A percentile compares a stretch with the other conserved stretches of the same genome.
Conservation (phyloP, 2,797 vertebrate species). For the Neosilurus mollespiculum region DNA sequence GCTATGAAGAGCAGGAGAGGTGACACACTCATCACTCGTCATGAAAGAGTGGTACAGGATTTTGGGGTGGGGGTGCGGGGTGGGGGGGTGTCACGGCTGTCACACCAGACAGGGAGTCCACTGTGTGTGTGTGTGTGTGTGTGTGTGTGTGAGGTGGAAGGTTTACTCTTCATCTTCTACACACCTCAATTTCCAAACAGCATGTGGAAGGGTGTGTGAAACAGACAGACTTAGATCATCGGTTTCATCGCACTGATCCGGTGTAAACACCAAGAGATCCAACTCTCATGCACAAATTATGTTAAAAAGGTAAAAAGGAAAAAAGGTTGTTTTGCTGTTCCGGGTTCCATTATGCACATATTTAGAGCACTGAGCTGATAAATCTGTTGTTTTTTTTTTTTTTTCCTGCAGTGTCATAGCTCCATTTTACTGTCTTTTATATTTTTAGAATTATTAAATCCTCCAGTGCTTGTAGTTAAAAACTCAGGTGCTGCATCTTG, state of each 20-base stretch:
- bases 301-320: background rate
- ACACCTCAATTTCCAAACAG: slow-evolving; percentile 19
- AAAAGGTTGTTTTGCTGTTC: background rate
- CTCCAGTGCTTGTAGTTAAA: background rate
- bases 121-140: slow-evolving; percentile 13
- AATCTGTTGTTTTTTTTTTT: background rate
- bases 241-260: background rate
- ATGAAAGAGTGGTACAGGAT: slow-evolving; percentile 76
- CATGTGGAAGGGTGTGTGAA: slow-evolving; percentile 27
- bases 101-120: slow-evolving; percentile 43
- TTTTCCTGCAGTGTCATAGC: background rate
- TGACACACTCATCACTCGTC: slow-evolving; percentile 86
- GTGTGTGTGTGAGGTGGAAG: slow-evolving; percentile 6
- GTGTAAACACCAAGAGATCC: slow-evolving; percentile 52
- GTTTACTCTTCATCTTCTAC: slow-evolving; percentile 18
- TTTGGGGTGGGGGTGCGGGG: background rate
- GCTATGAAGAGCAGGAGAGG: slow-evolving; percentile 90
- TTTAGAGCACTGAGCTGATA: background rate
- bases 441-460: background rate
- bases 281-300: no score
- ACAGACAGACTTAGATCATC: slow-evolving; percentile 11
- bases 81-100: slow-evolving; percentile 14
- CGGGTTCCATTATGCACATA: background rate
- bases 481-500: background rate
- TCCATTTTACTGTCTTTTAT: background rate